phyloP scores from a whole-genome alignment of 2,797 vertebrate species.

The Mus caroli region DNA sequence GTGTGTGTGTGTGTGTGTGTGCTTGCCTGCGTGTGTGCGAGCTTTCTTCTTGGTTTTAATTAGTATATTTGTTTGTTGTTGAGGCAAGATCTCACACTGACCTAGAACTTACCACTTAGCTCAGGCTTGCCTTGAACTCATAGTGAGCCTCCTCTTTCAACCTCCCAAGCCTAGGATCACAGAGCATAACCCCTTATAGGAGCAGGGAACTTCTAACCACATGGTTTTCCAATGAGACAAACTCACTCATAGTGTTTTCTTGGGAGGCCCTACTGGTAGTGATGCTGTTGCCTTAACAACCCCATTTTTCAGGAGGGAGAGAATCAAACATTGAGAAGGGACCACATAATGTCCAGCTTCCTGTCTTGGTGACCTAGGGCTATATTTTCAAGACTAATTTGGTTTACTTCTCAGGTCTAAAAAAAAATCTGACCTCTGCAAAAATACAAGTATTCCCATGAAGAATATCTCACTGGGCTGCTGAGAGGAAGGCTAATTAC shows the following conservation, averaged over 20 bases:
- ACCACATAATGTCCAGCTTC: neutral
- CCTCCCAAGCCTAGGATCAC: neutral
- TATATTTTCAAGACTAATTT: neutral
- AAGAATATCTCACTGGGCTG: neutral
- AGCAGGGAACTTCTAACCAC: neutral
- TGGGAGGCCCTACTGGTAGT: neutral
- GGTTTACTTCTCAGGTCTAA: slow-evolving; percentile 1
- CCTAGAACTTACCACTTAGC: neutral
- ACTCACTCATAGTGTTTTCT: neutral
- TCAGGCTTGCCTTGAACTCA: neutral
- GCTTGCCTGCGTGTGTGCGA: too few species aligned
- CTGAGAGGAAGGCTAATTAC: neutral
- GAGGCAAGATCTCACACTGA: neutral
- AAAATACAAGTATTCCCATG: neutral
- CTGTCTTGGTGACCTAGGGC: neutral
- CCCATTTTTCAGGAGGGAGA: neutral
- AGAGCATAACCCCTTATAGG: neutral
- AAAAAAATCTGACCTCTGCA: neutral
- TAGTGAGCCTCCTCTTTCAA: neutral
- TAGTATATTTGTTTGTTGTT: neutral
- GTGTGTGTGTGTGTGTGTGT: neutral
- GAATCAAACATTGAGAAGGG: neutral
- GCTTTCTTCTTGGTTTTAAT: neutral
- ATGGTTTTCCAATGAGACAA: neutral
- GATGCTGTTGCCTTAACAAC: neutral